Evolutionary conservation across 1,140 invertebrate species (phyloP).

Genomic region (Drosophila burlai): DNA sequence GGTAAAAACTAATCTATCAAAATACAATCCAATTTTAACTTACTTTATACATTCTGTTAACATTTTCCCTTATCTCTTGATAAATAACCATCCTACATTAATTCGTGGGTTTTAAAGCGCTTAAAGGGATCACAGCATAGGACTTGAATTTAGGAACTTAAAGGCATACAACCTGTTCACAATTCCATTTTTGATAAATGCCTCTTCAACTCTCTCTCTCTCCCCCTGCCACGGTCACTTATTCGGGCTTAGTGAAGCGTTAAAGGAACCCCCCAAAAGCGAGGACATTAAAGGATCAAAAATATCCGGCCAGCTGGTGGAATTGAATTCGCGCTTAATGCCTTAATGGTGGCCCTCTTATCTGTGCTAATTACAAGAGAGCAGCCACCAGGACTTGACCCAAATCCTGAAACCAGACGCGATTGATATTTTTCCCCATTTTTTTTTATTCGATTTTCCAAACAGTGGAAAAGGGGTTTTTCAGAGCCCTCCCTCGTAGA

Average conservation of each 20-base stretch:
- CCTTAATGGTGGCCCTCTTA: slow-evolving; percentile 37
- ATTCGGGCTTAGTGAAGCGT: slow-evolving; percentile 38
- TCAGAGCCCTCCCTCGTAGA: neutral
- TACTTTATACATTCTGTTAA: neutral
- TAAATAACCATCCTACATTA: neutral
- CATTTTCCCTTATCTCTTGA: neutral
- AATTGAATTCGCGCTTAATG: slow-evolving; percentile 44
- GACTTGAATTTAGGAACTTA: neutral
- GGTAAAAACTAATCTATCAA: neutral
- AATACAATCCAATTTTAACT: neutral
- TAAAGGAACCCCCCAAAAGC: slow-evolving; percentile 4
- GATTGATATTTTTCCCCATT: slow-evolving; percentile 53
- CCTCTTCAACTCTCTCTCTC: neutral
- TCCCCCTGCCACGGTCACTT: slow-evolving; percentile 20
- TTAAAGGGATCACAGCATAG: slow-evolving; percentile 4
- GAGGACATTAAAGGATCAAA: slow-evolving; percentile 34
- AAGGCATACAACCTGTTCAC: slow-evolving; percentile 14
- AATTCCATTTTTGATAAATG: slow-evolving; percentile 36
- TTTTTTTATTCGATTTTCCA: slow-evolving; percentile 24
- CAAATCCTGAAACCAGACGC: slow-evolving; percentile 44
- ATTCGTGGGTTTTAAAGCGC: neutral
- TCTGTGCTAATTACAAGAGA: slow-evolving; percentile 59
- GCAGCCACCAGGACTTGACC: slow-evolving; percentile 54
- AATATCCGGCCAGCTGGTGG: slow-evolving; percentile 42
- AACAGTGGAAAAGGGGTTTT: slow-evolving; percentile 39